Conservation (phyloP, 2,797 vertebrate genomes). For the Sebastes kiyomatsui region DNA sequence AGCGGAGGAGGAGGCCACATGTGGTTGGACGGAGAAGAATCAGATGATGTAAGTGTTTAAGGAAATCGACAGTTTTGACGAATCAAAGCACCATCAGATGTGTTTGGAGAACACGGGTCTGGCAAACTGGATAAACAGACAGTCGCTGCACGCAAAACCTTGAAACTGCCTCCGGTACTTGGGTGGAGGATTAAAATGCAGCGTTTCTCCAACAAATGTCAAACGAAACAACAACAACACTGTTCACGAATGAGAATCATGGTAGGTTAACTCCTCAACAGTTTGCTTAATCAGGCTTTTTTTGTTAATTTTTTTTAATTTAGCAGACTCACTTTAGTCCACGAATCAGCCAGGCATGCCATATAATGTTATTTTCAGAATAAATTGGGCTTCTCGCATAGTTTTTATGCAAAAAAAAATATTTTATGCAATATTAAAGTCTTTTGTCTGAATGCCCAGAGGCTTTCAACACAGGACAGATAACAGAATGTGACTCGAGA, state of each 20-base stretch:
- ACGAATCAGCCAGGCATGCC: not conserved
- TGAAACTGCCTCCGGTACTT: not conserved
- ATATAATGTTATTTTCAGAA: not conserved
- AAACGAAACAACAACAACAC: not conserved
- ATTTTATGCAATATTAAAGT: too few relatives aligned
- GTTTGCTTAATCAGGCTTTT: not conserved
- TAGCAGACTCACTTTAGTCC: not conserved
- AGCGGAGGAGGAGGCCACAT: constrained; percentile 33
- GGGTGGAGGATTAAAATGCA: not conserved
- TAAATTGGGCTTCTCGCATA: too few relatives aligned
- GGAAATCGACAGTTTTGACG: constrained; percentile 55
- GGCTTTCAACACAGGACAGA: not conserved
- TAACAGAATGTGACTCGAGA: not conserved
- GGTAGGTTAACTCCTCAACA: not conserved
- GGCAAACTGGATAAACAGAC: constrained; percentile 42
- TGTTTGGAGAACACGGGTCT: constrained; percentile 51
- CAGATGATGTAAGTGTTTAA: constrained; percentile 55
- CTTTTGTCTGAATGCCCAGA: not conserved
- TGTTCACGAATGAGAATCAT: not conserved
- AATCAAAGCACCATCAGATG: constrained; percentile 57
- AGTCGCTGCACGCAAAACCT: constrained; percentile 27
- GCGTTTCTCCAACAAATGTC: not conserved
- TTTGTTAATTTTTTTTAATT: not conserved
- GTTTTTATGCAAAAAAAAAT: too few relatives aligned
- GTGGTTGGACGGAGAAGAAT: constrained; percentile 34